Evolutionary conservation across 1,140 invertebrate genomes (phyloP), one percentile per base, ranked within the genome.

Genomic region (Apocrypta bakeri): DNA sequence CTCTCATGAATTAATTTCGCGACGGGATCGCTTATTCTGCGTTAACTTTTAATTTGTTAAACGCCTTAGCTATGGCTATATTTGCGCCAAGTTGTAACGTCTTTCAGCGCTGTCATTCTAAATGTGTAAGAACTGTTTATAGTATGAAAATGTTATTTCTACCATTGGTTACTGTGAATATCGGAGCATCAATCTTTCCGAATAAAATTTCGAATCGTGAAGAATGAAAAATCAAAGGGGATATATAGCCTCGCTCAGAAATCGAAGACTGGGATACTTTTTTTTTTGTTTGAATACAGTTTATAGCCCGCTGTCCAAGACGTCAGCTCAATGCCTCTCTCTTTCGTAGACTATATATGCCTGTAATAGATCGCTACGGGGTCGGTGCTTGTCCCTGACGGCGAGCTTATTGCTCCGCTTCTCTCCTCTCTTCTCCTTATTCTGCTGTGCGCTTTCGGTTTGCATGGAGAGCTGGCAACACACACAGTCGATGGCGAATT

Each of bases 31-130:
- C 84, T 88, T 89, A 88, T 88, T 87, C 87, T 88, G 85, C 87
- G 87, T 89, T 89, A 89, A 89, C 85, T 88, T 90, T 89, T 89
- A 88, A 89, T 89, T 89, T 88, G 84, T 85, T 87, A 86, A 88
- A 88, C 85, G 87, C 84, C 76, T 77, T 79, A 75, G 48, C 78
- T 63, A 24, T 68, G 75, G 76, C 78, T 83, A 86, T n/a, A n/a
- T 86, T 86, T 85, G 81, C 83, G 85, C 84, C 85, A 85, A 83
- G 76, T 87, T 84, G 86, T 77, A 83, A 85, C 81, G 56, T 76
- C 31, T 81, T 68, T 56, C 37, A 42, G 56, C 2, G 12, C n/a
- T 21, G 12, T 61, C 56, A 8, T 61, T 61, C 33, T 9, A 37
- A 37, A n/a, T n/a, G n/a, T n/a, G n/a, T n/a, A n/a, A n/a, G n/a